Base-by-base conservation (phyloP, 2,797 vertebrate species). In the Enteromius viviparus region DNA sequence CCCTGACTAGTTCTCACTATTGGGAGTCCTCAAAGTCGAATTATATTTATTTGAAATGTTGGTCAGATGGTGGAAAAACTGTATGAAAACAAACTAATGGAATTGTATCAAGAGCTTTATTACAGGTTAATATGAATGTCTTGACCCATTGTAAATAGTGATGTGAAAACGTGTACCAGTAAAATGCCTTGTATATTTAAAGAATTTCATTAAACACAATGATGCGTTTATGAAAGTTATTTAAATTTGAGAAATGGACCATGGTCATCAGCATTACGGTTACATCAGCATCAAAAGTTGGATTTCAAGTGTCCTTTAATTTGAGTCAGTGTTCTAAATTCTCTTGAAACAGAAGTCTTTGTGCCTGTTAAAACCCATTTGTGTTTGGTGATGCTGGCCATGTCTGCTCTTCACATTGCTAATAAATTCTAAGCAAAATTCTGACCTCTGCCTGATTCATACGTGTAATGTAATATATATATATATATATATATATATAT, bases 131-230 rank as follows among this genome's bases (percentile, higher is more conserved):
- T 62, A 72, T 74, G 12, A 74, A 72, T 81, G 74, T 74, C 21
- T 64, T 94, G 93, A 92, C 62, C 29, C 91, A 91, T 92, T 94
- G 93, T 93, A 94, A 91, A 94, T 93, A 86, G 76, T 81, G 90
- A 89, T 32, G 26, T 62, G 53, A 58, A 45, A 58, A 29, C 4
- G 55, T 62, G 78, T 23, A 58, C 21, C 49, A 55, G 37, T 45
- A 3, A 64, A 81, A 51, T 23, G 45, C 53, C 42, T 62, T 71
- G 78, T 80, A 71, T 70, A 71, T 80, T 80, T 45, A 71, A 29
- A 71, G 34, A 70, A 40, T 60, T 71, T 60, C 23, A 47, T 40
- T 76, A 76, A 34, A 65, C 58, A 29, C 23, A 34, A 9, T 7
- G 14, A 66, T 68, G 53, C 21, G 3, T 72, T 32, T 64, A 17